A percentile compares a stretch with the other conserved stretches of the same genome.
These are phyloP conservation scores for Phoxinus dragarum DNA, from an alignment of 2,797 vertebrate species.

Conservation along the genomic window DNA sequence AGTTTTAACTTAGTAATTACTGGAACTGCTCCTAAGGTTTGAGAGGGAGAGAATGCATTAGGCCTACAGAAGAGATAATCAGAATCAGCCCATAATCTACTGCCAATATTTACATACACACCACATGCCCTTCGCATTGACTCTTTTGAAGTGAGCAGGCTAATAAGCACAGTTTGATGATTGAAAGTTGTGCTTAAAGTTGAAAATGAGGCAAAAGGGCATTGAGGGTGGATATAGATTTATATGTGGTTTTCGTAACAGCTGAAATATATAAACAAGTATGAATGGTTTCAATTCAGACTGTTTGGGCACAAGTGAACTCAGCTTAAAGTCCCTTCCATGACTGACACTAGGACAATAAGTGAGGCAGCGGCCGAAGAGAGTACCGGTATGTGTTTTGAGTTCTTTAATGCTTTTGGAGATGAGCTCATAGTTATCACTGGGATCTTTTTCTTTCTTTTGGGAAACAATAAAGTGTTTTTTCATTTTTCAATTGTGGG, in stretches of 20 bases:
- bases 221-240: background rate
- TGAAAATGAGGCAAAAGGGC: constrained; percentile 16
- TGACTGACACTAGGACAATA: constrained; percentile 36
- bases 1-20: constrained; percentile 66
- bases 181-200: background rate
- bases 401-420: constrained; percentile 42
- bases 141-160: constrained; percentile 61
- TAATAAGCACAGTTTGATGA: constrained; percentile 30
- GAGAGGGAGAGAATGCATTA: constrained; percentile 67
- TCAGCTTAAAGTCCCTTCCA: background rate
- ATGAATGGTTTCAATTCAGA: constrained; percentile 20
- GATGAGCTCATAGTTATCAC: constrained; percentile 42
- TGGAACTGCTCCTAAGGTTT: constrained; percentile 64
- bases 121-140: constrained; percentile 76
- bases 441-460: constrained; percentile 1
- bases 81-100: constrained; percentile 82
- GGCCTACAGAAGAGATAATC: constrained; percentile 73
- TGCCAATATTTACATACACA: constrained; percentile 78
- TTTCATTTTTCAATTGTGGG: background rate
- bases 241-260: constrained; percentile 9
- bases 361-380: constrained; percentile 43
- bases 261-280: constrained; percentile 21
- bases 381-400: constrained; percentile 22
- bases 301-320: background rate
- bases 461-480: background rate